phyloP scores from a whole-genome alignment of 2,797 vertebrate species.

The Coilia nasus region DNA sequence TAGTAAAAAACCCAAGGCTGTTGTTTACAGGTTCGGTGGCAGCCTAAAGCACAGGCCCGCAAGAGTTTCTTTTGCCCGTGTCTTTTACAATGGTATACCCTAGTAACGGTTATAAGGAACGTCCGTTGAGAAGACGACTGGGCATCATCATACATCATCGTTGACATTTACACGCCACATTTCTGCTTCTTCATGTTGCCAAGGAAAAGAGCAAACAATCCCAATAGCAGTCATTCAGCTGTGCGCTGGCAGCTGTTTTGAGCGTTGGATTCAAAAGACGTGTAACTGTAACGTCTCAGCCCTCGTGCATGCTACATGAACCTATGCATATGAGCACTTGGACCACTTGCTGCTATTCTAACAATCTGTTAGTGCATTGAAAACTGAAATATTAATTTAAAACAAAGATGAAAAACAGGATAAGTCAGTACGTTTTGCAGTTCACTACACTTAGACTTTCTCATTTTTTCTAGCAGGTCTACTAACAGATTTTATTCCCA shows the following conservation, averaged over 20 bases:
- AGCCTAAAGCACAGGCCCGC: not conserved
- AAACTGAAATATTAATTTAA: not conserved
- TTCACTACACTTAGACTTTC: not conserved
- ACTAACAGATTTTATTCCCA: not conserved
- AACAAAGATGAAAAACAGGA: not conserved
- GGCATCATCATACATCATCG: conserved; percentile 17
- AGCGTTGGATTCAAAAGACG: not conserved
- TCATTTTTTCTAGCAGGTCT: not conserved
- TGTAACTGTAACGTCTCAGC: not conserved
- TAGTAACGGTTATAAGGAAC: conserved; percentile 1
- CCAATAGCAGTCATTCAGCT: conserved; percentile 21
- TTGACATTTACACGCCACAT: conserved; percentile 19
- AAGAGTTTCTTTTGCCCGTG: not conserved
- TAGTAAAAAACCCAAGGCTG: not conserved
- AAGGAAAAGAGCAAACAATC: conserved; percentile 12
- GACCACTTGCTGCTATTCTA: too few species aligned
- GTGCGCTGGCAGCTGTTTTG: not conserved
- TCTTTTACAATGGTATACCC: not conserved
- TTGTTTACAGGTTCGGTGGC: not conserved
- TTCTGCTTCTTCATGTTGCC: conserved; percentile 12
- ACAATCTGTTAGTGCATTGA: too few species aligned
- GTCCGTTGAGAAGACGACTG: conserved; percentile 5
- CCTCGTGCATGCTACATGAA: not conserved
- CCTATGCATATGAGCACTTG: too few species aligned
- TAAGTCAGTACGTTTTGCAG: not conserved